Conservation (phyloP, 2,113 vertebrate species). For the Propithecus coquereli region DNA sequence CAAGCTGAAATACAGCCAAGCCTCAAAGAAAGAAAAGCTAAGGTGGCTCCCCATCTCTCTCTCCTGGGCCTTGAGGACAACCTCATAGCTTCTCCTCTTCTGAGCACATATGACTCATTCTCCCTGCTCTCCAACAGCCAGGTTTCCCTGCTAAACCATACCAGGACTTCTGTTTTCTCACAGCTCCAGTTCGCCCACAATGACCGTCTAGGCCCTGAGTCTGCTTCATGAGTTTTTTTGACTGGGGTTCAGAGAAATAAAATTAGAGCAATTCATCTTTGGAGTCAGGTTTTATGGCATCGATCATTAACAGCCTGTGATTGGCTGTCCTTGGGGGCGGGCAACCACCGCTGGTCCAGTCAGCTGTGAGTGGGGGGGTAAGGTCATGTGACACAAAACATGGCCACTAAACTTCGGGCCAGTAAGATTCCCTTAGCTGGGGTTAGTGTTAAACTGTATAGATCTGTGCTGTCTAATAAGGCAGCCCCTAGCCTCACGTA, state of each 20-base stretch:
- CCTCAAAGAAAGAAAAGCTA: not conserved
- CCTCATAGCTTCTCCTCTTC: not conserved
- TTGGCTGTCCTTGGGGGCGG: not conserved
- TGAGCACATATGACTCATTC: not conserved
- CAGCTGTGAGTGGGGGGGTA: not conserved
- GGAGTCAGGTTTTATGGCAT: not conserved
- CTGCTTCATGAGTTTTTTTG: too few species aligned
- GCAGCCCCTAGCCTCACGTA: not conserved
- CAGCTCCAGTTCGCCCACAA: too few species aligned
- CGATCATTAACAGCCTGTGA: not conserved
- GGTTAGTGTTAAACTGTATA: not conserved
- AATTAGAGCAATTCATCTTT: not conserved
- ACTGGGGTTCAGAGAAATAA: not conserved
- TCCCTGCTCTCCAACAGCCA: not conserved
- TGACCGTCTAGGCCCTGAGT: not conserved
- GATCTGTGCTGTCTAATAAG: not conserved
- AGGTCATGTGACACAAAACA: not conserved
- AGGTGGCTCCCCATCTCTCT: too few species aligned
- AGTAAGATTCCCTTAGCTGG: not conserved
- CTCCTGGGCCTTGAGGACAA: not conserved
- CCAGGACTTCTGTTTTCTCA: too few species aligned
- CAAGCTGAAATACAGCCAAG: not conserved
- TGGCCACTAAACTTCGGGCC: not conserved
- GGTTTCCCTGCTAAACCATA: not conserved
- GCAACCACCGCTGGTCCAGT: not conserved